A percentile compares a stretch with the other conserved stretches of the same genome.
Evolutionary conservation across 2,113 vertebrate genomes (phyloP).

Genomic region (Isurus oxyrinchus): DNA sequence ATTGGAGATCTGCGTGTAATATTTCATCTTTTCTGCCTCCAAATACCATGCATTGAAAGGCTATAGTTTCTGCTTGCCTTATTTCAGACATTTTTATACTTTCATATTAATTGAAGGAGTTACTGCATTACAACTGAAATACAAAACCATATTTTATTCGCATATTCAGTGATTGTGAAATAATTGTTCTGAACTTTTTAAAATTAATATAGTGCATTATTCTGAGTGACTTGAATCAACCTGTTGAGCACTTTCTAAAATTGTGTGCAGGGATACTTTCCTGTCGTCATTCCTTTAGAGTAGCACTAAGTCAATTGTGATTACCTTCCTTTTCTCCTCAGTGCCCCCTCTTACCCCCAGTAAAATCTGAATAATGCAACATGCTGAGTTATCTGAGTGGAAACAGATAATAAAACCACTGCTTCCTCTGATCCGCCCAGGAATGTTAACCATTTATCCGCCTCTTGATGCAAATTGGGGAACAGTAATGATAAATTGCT

Average conservation of each 20-base stretch:
- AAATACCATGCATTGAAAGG: constrained; percentile 29
- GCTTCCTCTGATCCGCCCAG: neutral
- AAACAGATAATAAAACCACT: neutral
- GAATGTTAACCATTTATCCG: neutral
- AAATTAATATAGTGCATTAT: constrained; percentile 34
- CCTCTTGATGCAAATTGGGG: neutral
- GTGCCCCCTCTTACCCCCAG: too few relatives aligned
- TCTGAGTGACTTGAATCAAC: constrained; percentile 8
- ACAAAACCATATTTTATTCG: constrained; percentile 33
- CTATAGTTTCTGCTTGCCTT: constrained; percentile 35
- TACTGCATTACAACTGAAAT: constrained; percentile 29
- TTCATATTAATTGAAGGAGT: constrained; percentile 33
- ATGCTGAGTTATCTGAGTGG: neutral
- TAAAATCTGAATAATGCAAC: neutral
- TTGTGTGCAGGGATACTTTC: neutral
- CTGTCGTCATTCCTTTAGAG: neutral
- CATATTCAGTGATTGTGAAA: constrained; percentile 20
- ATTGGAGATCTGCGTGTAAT: constrained; percentile 8
- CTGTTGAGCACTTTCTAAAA: constrained; percentile 36
- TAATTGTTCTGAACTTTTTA: constrained; percentile 17
- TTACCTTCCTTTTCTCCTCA: neutral
- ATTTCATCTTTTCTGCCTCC: neutral
- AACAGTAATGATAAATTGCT: neutral
- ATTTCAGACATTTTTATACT: constrained; percentile 36
- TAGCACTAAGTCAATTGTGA: neutral